These are phyloP conservation scores for Zosterops hypoxanthus DNA, from an alignment of 2,113 vertebrate genomes.

Conservation along the genomic window DNA sequence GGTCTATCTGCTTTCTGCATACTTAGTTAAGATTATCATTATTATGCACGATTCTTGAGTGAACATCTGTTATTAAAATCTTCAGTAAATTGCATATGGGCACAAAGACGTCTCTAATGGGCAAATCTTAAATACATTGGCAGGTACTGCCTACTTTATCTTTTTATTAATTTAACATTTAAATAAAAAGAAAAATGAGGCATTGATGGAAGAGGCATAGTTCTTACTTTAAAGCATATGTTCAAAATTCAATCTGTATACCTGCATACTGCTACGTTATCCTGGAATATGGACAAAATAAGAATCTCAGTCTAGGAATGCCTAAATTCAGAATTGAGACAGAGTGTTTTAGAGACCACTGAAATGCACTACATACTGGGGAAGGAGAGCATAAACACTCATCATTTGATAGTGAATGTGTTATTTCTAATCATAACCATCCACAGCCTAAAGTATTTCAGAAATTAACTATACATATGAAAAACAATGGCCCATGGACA, in stretches of 20 bases:
- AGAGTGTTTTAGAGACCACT: background rate
- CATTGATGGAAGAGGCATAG: background rate
- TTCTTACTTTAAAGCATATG: background rate
- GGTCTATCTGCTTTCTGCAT: background rate
- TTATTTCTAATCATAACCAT: background rate
- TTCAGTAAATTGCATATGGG: background rate
- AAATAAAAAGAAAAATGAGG: background rate
- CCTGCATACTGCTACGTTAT: background rate
- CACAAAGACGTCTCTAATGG: constrained; percentile 1
- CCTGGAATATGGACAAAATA: background rate
- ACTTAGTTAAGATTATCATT: constrained; percentile 16
- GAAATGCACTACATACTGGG: background rate
- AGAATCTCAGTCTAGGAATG: background rate
- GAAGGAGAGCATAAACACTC: background rate
- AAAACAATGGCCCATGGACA: background rate
- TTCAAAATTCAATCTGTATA: background rate
- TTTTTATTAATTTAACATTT: background rate
- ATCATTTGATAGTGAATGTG: background rate
- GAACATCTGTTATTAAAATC: constrained; percentile 43
- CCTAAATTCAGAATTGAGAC: background rate
- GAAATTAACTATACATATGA: background rate
- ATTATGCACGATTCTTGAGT: background rate
- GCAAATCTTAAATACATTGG: background rate
- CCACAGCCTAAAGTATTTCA: background rate
- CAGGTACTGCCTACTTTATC: background rate